phyloP scores from a whole-genome alignment of 2,797 vertebrate species.

The Pelochelys cantorii region DNA sequence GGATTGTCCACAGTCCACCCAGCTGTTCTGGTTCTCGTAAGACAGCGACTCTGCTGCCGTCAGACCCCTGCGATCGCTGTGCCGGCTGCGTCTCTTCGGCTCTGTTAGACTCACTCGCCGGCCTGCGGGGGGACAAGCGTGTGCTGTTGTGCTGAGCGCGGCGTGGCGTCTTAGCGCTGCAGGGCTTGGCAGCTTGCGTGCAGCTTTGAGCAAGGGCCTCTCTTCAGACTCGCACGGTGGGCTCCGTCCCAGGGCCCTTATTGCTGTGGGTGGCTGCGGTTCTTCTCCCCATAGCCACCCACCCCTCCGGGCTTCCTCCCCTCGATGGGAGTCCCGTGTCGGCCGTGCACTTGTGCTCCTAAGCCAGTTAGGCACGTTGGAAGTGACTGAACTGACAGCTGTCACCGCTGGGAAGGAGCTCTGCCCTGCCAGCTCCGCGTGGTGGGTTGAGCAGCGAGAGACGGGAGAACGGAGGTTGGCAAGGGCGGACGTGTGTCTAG shows the following conservation, averaged over 20 bases:
- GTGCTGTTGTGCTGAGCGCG: neutral
- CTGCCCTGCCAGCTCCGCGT: too few species aligned
- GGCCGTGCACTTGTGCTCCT: neutral
- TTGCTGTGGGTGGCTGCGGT: neutral
- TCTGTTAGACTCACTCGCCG: neutral
- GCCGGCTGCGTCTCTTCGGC: too few species aligned
- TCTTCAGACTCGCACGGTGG: neutral
- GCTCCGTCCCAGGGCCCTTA: neutral
- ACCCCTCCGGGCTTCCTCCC: conserved; percentile 62
- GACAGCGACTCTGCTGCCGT: neutral
- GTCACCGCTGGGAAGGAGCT: too few species aligned
- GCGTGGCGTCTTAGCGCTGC: neutral
- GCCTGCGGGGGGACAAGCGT: too few species aligned
- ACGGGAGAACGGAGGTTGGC: neutral
- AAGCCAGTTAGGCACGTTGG: neutral
- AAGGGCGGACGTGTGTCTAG: neutral
- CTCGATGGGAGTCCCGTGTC: conserved; percentile 51
- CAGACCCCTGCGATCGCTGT: neutral
- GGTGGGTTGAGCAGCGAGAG: neutral
- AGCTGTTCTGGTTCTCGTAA: neutral
- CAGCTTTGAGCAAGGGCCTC: neutral
- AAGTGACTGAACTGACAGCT: too few species aligned
- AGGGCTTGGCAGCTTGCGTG: neutral
- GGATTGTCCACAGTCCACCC: neutral
- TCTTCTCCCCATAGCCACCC: neutral